These are phyloP conservation scores for Eupelmus urozonus DNA, from an alignment of 2,888 invertebrate genomes.

Conservation along the genomic window DNA sequence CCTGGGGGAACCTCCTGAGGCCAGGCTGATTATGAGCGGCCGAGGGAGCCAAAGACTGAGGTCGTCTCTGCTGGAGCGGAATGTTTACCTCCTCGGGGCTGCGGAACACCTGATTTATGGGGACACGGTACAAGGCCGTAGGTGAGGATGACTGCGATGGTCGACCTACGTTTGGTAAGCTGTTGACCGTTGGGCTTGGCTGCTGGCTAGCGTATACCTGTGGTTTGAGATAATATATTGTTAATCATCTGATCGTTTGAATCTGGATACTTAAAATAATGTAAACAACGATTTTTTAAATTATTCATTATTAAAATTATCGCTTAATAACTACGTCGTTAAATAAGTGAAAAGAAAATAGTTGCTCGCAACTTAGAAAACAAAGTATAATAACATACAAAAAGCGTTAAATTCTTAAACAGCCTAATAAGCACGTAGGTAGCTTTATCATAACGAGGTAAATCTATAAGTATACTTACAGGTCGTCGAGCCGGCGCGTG, in stretches of 20 bases:
- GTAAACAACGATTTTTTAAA: too few species aligned
- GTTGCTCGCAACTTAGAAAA: too few species aligned
- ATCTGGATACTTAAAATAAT: too few species aligned
- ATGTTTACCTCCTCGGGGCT: conserved; percentile 93
- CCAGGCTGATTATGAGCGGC: too few species aligned
- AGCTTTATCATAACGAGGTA: background rate
- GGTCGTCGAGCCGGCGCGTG: conserved; percentile 67
- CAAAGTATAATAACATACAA: too few species aligned
- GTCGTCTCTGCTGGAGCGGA: conserved; percentile 89
- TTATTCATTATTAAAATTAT: conserved; percentile 1
- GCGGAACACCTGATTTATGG: conserved; percentile 86
- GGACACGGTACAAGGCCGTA: conserved; percentile 75
- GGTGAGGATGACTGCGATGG: conserved; percentile 71
- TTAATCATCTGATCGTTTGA: background rate
- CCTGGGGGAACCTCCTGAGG: conserved; percentile 74
- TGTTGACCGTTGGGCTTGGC: conserved; percentile 72
- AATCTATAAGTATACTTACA: too few species aligned
- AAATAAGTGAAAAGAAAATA: background rate
- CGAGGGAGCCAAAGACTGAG: conserved; percentile 77
- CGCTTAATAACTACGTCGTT: too few species aligned
- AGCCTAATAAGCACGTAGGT: background rate
- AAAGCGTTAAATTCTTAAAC: background rate
- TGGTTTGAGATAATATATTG: background rate
- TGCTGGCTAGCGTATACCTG: conserved; percentile 73
- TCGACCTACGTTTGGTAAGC: conserved; percentile 72